Base-by-base conservation (phyloP, 2,113 vertebrate genomes). In the Lophius piscatorius region DNA sequence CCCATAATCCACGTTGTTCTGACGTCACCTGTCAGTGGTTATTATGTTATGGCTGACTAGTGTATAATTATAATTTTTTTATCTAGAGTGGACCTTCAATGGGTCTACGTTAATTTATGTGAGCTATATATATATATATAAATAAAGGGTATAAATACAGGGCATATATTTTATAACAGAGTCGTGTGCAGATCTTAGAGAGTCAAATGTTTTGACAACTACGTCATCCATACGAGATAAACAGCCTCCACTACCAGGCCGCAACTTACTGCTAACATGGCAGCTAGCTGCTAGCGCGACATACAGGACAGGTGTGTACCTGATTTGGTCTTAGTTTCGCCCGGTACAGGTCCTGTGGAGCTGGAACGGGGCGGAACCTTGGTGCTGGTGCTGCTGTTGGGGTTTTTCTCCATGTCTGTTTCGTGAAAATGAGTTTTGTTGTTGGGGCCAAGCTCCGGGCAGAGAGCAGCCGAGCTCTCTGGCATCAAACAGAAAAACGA, bases 271-370 rank as follows among this genome's bases (percentile, higher is more conserved):
- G 41, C 38, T 40, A 40, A 4, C 38, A 10, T 39, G 14, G 3
- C 16, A 17, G 1, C 36, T 17, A 31, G 1, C n/a, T 31, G 9
- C 4, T 38, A 12, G 3, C 36, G 17, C 14, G 6, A 9, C 16
- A 8, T 6, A 6, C 1, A 9, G 3, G 38, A 3, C 2, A 9
- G 13, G n/a, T 84, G n/a, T 84, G 91, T 73, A 97, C 96, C 96
- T 91, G 93, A 90, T 93, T 97, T 98, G 68, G 96, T 91, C 89
- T 98, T 98, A 96, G 94, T 94, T 41, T 98, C 96, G 69, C 90
- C 89, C 29, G 94, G 82, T 47, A 92, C 63, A 1, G 95, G 93
- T 51, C 94, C 96, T 63, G 94, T 87, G 26, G 95, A 98, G 75
- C 92, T 91, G 73, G 94, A 93, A 21, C 96, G 95, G 61, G 93